phyloP scores from a whole-genome alignment of 2,888 invertebrate genomes.

The Orthosia incerta region DNA sequence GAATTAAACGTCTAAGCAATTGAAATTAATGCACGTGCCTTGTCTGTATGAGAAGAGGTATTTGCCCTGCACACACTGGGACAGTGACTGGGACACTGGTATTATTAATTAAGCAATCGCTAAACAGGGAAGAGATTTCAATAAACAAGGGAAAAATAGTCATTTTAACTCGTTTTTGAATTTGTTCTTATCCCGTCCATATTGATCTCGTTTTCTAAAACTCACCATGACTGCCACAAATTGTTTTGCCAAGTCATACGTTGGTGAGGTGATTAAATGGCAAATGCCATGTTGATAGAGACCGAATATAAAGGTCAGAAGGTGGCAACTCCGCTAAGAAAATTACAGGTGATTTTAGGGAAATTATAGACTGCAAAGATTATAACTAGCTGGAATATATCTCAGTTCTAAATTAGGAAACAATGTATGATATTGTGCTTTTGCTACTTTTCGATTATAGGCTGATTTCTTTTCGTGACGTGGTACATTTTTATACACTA shows the following conservation, averaged over 20 bases:
- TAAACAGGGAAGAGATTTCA: no score
- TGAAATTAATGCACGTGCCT: no score
- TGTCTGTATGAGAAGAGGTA: no score
- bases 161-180: background rate
- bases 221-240: conserved; percentile 50
- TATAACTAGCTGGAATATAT: conserved; percentile 1
- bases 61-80: no score
- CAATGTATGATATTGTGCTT: background rate
- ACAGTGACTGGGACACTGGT: no score
- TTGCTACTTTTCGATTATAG: no score
- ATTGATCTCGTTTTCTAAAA: conserved; percentile 8
- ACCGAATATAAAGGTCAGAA: conserved; percentile 20
- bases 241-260: conserved; percentile 47
- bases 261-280: conserved; percentile 13
- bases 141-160: no score
- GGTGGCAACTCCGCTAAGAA: conserved; percentile 34
- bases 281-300: conserved; percentile 37
- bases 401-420: background rate
- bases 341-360: conserved; percentile 34
- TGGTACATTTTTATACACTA: no score
- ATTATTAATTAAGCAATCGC: no score
- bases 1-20: no score
- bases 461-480: no score
- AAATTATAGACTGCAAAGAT: background rate
- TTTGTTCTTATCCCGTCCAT: background rate